A percentile compares a stretch with the other conserved stretches of the same genome.
Evolutionary conservation across 2,113 vertebrate species (phyloP).

Genomic region (Notechis scutatus): DNA sequence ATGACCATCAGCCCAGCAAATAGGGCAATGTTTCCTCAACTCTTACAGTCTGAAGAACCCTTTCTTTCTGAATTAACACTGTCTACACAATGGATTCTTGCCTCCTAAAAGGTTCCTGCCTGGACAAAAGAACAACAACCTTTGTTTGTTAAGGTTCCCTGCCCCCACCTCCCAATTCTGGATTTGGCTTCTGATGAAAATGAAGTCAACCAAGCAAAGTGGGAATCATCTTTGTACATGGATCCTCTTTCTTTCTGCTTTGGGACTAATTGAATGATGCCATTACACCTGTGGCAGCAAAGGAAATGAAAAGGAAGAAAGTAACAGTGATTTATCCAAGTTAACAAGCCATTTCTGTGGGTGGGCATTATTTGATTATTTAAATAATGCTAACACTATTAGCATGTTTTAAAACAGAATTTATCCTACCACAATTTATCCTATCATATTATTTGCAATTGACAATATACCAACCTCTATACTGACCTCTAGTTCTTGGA

Average conservation of each 20-base stretch:
- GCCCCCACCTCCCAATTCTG: background rate
- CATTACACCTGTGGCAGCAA: background rate
- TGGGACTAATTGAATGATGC: background rate
- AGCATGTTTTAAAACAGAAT: background rate
- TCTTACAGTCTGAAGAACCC: background rate
- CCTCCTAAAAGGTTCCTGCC: background rate
- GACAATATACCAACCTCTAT: background rate
- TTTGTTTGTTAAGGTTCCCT: background rate
- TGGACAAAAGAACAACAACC: background rate
- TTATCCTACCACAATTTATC: background rate
- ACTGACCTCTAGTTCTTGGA: slow-evolving; percentile 92
- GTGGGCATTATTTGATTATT: background rate
- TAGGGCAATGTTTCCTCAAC: background rate
- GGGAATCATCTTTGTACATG: background rate
- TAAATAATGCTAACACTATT: background rate
- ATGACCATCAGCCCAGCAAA: background rate
- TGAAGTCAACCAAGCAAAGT: background rate
- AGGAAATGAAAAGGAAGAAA: background rate
- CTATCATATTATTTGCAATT: background rate
- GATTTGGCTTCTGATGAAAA: background rate
- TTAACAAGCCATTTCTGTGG: background rate
- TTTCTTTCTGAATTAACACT: background rate
- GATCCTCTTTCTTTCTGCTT: background rate
- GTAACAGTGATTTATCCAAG: background rate
- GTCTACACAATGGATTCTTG: background rate